Evolutionary conservation across 2,113 vertebrate genomes (phyloP), one percentile per base, ranked within the genome.

Genomic region (Sorex fumeus): DNA sequence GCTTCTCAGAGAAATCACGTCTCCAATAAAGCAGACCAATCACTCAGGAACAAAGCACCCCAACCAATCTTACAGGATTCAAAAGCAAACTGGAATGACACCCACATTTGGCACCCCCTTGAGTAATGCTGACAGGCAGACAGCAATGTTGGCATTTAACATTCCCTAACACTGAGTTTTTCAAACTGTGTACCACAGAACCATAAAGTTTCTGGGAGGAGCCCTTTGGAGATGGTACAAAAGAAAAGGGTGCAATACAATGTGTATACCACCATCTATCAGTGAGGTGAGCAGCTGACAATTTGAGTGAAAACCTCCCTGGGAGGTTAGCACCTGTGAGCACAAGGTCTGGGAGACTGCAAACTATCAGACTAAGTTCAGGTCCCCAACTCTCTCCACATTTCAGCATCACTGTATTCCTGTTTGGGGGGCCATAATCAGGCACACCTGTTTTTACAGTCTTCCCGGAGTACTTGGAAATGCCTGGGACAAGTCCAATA

Each of bases 1-100:
- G 67, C 72, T 81, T 87, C 76, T 67, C 67, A 30, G 40, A 76
- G 45, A 50, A 50, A 90, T 57, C 47, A 50, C 13, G 9, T 10
- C 47, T 50, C 13, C 78, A 92, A 91, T 84, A 90, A 91, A 89
- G 40, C 82, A n/a, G n/a, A 66, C 30, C 69, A 74, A 69, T 60
- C 86, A 78, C 60, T 36, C 32, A 81, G 84, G n/a, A 87, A 91
- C 23, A 18, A 47, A 64, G 75, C 43, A 43, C 43, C 62, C 45
- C 27, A n/a, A 32, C 23, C 18, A 57, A 25, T 10, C 21, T 30
- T 47, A 30, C 28, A n/a, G 8, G 19, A 72, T 3, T 43, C 8
- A 3, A 60, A 91, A 89, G 62, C 32, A 30, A 40, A 50, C 40
- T 34, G 30, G 53, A 43, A 34, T 2, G 30, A 47, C 7, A 13